Evolutionary conservation across 2,888 invertebrate species (phyloP).

Genomic region (Phortica okadai): DNA sequence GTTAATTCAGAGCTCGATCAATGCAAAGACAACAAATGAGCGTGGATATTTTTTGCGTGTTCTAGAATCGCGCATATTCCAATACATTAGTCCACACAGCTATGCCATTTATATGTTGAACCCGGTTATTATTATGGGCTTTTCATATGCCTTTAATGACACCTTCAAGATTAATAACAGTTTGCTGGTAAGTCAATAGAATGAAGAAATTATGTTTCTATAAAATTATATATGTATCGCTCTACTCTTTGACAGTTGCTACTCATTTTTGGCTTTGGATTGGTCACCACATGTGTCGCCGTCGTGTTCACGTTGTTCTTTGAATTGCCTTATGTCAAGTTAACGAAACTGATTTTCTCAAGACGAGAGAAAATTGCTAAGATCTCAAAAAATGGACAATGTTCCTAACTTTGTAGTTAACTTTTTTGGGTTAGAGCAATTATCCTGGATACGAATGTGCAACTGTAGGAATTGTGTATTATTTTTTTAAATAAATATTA

Average conservation of each 20-base stretch:
- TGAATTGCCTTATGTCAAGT: constrained; percentile 55
- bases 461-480: background rate
- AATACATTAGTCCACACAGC: constrained; percentile 77
- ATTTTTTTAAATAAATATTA: background rate
- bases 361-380: background rate
- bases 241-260: constrained; percentile 41
- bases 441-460: no score
- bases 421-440: no score
- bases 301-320: constrained; percentile 54
- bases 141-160: constrained; percentile 62
- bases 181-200: constrained; percentile 50
- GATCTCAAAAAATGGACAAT: no score
- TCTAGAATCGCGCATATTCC: constrained; percentile 54
- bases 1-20: constrained; percentile 75
- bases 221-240: no score
- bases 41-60: constrained; percentile 67
- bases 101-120: constrained; percentile 78
- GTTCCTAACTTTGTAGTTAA: no score
- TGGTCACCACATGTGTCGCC: constrained; percentile 47
- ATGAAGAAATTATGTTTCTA: background rate
- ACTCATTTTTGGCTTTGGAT: constrained; percentile 47
- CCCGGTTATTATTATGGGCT: constrained; percentile 77
- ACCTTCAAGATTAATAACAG: constrained; percentile 56
- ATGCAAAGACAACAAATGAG: constrained; percentile 74
- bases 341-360: constrained; percentile 38